Conservation (phyloP, 2,113 vertebrate species). For the Rana temporaria region DNA sequence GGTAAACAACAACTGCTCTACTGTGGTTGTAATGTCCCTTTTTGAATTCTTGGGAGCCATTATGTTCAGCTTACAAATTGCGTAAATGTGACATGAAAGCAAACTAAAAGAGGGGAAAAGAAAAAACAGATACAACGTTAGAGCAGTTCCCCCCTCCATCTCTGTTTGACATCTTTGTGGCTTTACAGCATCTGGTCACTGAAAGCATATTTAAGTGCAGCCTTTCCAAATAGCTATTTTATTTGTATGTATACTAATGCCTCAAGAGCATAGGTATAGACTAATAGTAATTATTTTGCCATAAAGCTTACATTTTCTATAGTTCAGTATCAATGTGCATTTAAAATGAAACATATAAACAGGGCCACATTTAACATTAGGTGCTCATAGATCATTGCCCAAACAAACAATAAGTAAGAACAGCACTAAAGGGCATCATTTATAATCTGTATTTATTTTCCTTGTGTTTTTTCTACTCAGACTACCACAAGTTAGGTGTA, state of each 20-base stretch:
- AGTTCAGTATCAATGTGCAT: too few relatives aligned
- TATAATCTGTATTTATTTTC: too few relatives aligned
- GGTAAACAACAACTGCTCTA: constrained; percentile 35
- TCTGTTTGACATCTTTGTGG: constrained; percentile 28
- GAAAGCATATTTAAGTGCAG: neutral
- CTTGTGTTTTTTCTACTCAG: too few relatives aligned
- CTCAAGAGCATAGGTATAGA: too few relatives aligned
- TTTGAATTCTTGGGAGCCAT: constrained; percentile 43
- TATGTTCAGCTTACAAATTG: constrained; percentile 49
- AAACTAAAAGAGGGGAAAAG: constrained; percentile 15
- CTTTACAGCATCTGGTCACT: constrained; percentile 32
- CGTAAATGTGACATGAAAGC: constrained; percentile 47
- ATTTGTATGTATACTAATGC: neutral
- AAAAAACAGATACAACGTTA: constrained; percentile 1
- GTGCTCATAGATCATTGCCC: too few relatives aligned
- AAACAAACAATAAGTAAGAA: too few relatives aligned
- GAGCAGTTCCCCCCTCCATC: neutral
- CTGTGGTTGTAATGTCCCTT: constrained; percentile 39
- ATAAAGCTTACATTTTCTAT: too few relatives aligned
- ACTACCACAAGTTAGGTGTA: too few relatives aligned
- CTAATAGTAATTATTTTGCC: too few relatives aligned
- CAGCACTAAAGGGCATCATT: too few relatives aligned
- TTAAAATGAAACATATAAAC: too few relatives aligned
- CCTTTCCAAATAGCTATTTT: neutral
- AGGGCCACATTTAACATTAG: too few relatives aligned